These are phyloP conservation scores for Galleria mellonella DNA, from an alignment of 1,140 invertebrate genomes.

Conservation along the genomic window DNA sequence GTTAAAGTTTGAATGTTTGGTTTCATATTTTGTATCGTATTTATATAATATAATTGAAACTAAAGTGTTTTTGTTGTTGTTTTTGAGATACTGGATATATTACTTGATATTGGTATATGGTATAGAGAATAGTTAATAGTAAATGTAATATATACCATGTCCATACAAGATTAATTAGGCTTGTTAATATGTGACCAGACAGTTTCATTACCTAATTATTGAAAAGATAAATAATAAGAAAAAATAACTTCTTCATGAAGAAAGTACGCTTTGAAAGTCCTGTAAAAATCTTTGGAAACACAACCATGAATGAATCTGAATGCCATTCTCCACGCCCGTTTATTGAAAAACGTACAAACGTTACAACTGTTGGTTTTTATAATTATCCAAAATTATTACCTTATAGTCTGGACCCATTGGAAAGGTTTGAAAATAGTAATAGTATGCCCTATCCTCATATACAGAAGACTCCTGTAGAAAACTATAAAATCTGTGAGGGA, in stretches of 20 bases:
- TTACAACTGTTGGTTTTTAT: slow-evolving; percentile 13
- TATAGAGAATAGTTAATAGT: no score
- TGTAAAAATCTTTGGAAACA: slow-evolving; percentile 17
- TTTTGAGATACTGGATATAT: no score
- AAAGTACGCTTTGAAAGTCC: slow-evolving; percentile 58
- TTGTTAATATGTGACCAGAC: no score
- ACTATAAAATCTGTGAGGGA: background rate
- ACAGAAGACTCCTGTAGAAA: slow-evolving; percentile 30
- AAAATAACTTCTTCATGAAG: slow-evolving; percentile 40
- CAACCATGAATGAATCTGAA: slow-evolving; percentile 36
- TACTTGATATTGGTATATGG: no score
- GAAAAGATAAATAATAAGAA: no score
- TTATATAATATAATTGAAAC: no score
- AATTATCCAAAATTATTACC: slow-evolving; percentile 17
- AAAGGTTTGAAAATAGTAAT: slow-evolving; percentile 44
- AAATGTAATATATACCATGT: no score
- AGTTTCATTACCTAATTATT: no score
- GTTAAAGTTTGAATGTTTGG: no score
- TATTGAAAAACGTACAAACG: slow-evolving; percentile 29
- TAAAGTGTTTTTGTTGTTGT: no score
- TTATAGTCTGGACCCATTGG: slow-evolving; percentile 38
- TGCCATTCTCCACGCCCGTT: slow-evolving; percentile 59
- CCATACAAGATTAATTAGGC: no score
- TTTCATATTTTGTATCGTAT: no score
- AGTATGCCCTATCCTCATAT: slow-evolving; percentile 42